Base-by-base conservation (phyloP, 1,140 invertebrate genomes). In the Aleiodes sp. region DNA sequence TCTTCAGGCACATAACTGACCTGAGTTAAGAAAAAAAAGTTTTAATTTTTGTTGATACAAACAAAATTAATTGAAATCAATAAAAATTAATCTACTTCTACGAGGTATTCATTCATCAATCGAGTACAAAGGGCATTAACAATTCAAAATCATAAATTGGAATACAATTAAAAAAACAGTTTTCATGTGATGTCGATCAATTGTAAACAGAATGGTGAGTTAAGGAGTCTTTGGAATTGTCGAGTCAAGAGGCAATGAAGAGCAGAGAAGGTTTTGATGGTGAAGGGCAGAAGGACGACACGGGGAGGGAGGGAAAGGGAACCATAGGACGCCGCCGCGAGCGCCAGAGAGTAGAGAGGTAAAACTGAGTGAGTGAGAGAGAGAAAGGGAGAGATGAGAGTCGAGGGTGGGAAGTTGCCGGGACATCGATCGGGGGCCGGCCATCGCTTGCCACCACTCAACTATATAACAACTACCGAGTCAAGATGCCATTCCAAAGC, bases 391-490 rank as follows among this genome's bases (percentile, higher is more conserved):
- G 75, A 65, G 74, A 70, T 71, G 67, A 63, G 66, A 62, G 76
- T 76, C 70, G 76, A 80, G 82, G 80, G 79, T 80, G 82, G 83
- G 81, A 84, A 84, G 80, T 83, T 83, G 81, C 80, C 80, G 84
- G 84, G 84, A 86, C 84, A 86, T 86, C 84, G 84, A 85, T 85
- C 84, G 80, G 82, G 77, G 28, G 77, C 82, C 84, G 83, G 83
- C 84, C 84, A 84, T 85, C 84, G 84, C 82, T 84, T 83, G 81
- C 78, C 78, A 77, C 77, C 28, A 59, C 24, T 79, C 80, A 63
- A 57, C 39, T 52, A 67, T 69, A 72, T 81, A 81, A 86, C 46
- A 52, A 52, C 39, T 43, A 52, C 46, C 78, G 80, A 85, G 84
- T 84, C 84, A 86, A 84, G 83, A 84, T 85, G 84, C 83, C 83